phyloP scores from a whole-genome alignment of 2,888 invertebrate genomes.

The Aspidiotus destructor region DNA sequence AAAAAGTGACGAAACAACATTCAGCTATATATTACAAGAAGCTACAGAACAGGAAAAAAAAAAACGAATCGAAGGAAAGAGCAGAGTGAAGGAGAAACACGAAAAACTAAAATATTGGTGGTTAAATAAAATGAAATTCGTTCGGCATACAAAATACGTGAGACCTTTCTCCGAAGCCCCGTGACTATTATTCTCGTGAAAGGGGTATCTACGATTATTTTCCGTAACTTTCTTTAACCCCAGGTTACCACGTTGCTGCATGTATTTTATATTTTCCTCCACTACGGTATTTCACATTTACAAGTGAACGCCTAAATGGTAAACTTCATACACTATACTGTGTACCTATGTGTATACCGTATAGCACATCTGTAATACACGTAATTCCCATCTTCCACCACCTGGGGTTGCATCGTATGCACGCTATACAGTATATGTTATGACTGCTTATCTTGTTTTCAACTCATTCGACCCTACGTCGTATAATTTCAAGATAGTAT shows the following conservation, averaged over 20 bases:
- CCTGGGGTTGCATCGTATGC: constrained; percentile 1
- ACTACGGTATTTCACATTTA: too few species aligned
- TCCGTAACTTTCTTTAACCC: background rate
- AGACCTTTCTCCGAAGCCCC: background rate
- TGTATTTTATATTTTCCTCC: too few species aligned
- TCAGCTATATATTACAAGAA: too few species aligned
- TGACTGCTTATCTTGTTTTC: background rate
- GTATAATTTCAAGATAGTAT: background rate
- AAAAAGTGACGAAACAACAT: too few species aligned
- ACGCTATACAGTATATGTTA: background rate
- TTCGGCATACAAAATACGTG: background rate
- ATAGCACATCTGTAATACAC: background rate
- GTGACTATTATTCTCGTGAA: background rate
- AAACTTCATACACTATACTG: background rate
- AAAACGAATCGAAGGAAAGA: background rate
- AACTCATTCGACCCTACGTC: background rate
- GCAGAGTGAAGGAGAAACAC: background rate
- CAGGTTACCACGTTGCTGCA: background rate
- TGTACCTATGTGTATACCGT: background rate
- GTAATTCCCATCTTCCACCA: background rate
- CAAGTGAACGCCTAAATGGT: too few species aligned
- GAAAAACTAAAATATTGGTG: background rate
- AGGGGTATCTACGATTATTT: background rate
- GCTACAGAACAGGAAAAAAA: background rate
- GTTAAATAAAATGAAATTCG: background rate